Evolutionary conservation across 2,797 vertebrate species (phyloP), one percentile per base, ranked within the genome.

Genomic region (Cuculus canorus): DNA sequence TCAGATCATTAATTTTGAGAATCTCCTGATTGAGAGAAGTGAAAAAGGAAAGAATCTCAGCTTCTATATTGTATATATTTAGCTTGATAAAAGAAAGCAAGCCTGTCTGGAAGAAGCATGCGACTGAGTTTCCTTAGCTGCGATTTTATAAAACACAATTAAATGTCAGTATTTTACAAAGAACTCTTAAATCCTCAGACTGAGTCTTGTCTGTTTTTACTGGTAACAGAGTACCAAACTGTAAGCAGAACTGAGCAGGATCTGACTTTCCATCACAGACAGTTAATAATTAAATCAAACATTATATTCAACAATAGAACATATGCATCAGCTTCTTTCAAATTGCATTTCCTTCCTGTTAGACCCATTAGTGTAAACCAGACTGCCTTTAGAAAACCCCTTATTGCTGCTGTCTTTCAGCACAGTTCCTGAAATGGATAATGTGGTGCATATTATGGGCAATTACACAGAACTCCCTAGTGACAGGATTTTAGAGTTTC

Each of bases 201-300:
- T 80, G 78, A 96, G 91, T 97, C 87, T 96, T 54, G 17, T 93
- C 96, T 96, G 64, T 25, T 97, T 97, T 98, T 96, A 96, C 98
- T 96, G 93, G 96, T 97, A 97, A 95, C 97, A 97, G 86, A 81
- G 78, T 96, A 95, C 81, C 94, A 94, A 96, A 97, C 96, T 94
- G 95, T 93, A 97, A 96, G 97, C 94, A 96, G 97, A 97, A 96
- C 94, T 85, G 96, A 97, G 88, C 97, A 96, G 97, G 97, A 96
- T 98, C 97, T 98, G 97, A 98, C 97, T 98, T 98, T 98, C 98
- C 98, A 97, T 99, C 98, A 98, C 97, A 98, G 98, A 98, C 98
- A 98, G 98, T 98, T 98, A 98, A 98, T 98, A 99, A 99, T 99
- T 98, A 98, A 98, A 99, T 99, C 98, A 99, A 98, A 98, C 98